Base-by-base conservation (phyloP, 1,140 invertebrate species). In the Harlomillsia oculata region DNA sequence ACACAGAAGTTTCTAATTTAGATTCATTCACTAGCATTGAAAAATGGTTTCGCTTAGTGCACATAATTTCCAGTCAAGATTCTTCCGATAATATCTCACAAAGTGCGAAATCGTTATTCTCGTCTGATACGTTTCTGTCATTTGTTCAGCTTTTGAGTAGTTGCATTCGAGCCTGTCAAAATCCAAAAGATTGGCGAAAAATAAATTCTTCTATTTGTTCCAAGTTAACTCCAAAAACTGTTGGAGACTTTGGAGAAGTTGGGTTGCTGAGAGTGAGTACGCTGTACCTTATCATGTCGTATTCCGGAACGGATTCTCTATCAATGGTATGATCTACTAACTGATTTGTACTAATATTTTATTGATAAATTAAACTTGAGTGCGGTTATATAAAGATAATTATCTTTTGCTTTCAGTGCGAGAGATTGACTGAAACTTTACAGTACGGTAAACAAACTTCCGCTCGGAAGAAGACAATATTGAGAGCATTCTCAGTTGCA, bases 151-250 rank as follows among this genome's bases (percentile, higher is more conserved):
- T 53, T 14, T 1, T 53, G 2, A 18, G 28, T n/a, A n/a, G 9
- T 26, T 25, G 2, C 51, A 53, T 16, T 16, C 28, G 5, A 16
- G 34, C 3, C 5, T 41, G 21, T 18, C 20, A 11, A 29, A 21
- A 20, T 20, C 20, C 21, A 16, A 59, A 23, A 48, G 34, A 53
- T 37, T 49, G 51, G 36, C 28, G 34, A 14, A 46, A 49, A 48
- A 25, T 59, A 4, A 53, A 59, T 26, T 37, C 51, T 14, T 48
- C 25, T n/a, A 48, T 59, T 13, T 46, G 50, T 20, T 37, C 43
- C 4, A 59, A 54, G 18, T 18, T 59, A 3, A 43, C 21, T 9
- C 32, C 32, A 5, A 49, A 28, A 16, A 40, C 23, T 41, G 34
- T 41, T 39, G 26, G 20, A 2, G 41, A 45, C n/a, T 53, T 26